Base-by-base conservation (phyloP, 1,140 invertebrate species). In the Lithobius niger region DNA sequence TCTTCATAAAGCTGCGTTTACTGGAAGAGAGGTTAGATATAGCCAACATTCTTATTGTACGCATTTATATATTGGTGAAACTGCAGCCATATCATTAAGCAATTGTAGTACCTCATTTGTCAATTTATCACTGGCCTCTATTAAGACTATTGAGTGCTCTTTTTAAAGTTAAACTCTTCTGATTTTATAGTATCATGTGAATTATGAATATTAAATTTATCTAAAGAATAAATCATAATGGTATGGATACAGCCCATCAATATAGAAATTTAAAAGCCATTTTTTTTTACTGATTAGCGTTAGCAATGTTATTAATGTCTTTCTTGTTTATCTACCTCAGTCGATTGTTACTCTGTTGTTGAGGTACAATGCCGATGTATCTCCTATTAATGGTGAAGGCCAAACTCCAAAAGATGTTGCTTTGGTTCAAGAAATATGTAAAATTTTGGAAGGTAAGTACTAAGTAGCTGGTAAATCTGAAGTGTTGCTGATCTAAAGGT, bases 311-410 rank as follows among this genome's bases (percentile, higher is more conserved):
- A 25, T 25, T 55, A 25, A 56, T 26, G 47, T 31, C 44, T 44
- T 55, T 52, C 54, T 60, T 60, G 13, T n/a, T n/a, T n/a, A n/a
- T n/a, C n/a, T n/a, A n/a, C n/a, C n/a, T n/a, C 57, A 74, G 73
- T 69, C 72, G 45, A 61, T 76, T 26, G 73, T 76, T 3, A 63
- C 66, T 2, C 48, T 73, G 2, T 62, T 77, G 51, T 54, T 76
- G 19, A 57, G 69, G 45, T 62, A 71, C 60, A 64, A 67, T 55
- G 75, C 75, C 31, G 66, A 73, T 61, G 68, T 76, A 13, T 65
- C 60, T 42, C 68, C 77, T 28, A 73, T 78, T 62, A 82, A 82
- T 61, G 74, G 76, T 15, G 78, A 82, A 60, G 80, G 80, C 6
- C 71, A 76, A 40, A 75, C 71, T 1, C 70, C 82, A 0, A 69